A percentile compares a stretch with the other conserved stretches of the same genome.
phyloP scores from a whole-genome alignment of 2,113 vertebrate genomes.

The Hepsetus odoe region DNA sequence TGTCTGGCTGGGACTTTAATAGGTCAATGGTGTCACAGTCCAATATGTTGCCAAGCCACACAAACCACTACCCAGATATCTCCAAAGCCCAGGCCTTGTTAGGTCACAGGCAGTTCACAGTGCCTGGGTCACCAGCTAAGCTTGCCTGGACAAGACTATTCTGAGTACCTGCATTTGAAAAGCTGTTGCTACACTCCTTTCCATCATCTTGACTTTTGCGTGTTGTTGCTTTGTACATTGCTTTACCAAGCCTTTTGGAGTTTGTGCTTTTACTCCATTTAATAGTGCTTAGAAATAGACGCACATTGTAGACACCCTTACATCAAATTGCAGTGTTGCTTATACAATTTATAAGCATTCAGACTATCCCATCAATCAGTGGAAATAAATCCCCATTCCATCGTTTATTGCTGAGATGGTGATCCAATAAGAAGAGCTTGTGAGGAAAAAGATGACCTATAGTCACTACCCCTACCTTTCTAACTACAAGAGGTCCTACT shows the following conservation, averaged over 20 bases:
- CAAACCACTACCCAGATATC: constrained; percentile 6
- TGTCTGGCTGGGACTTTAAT: background rate
- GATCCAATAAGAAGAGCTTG: too few relatives aligned
- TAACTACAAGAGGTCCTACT: too few relatives aligned
- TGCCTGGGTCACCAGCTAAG: background rate
- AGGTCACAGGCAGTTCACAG: constrained; percentile 8
- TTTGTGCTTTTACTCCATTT: too few relatives aligned
- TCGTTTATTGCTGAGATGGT: too few relatives aligned
- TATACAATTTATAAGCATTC: too few relatives aligned
- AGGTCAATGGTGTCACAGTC: constrained; percentile 30
- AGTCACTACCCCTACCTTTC: too few relatives aligned
- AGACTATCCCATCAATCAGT: too few relatives aligned
- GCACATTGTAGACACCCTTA: too few relatives aligned
- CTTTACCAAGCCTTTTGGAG: background rate
- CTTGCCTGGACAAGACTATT: background rate
- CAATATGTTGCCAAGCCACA: constrained; percentile 17
- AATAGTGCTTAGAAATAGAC: too few relatives aligned
- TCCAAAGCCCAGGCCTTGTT: constrained; percentile 4
- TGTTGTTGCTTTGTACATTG: background rate
- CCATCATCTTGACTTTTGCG: background rate
- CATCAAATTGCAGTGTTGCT: too few relatives aligned
- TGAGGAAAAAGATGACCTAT: too few relatives aligned
- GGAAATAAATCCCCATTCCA: too few relatives aligned
- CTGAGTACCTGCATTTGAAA: background rate
- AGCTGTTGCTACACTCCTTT: background rate